Evolutionary conservation across 1,140 invertebrate genomes (phyloP), one percentile per base, ranked within the genome.

Genomic region (Agrypnia vestita): DNA sequence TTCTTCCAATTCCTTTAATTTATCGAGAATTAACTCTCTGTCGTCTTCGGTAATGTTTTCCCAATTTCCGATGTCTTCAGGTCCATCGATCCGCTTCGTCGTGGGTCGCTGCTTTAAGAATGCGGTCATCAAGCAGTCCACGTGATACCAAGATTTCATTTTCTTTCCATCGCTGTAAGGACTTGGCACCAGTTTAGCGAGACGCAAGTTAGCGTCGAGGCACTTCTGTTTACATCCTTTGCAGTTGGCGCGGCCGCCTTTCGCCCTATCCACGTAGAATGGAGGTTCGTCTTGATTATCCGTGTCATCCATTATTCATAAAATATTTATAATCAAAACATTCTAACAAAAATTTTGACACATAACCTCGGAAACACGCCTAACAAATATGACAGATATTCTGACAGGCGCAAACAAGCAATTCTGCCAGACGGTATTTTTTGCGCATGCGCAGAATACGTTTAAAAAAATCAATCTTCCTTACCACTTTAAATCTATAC

Each of bases 131-230:
- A 97, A 86, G 85, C 96, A 98, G 61, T 90, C 86, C 0, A 95
- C 86, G 85, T 97, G 96, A 86, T 94, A 92, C 95, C 95, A 98
- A 73, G 91, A 91, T 85, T 96, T 97, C 95, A 97, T 96, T 82
- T 85, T 84, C 78, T 94, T 94, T 8, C 94, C 94, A n/a, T 94
- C 94, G 15, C 92, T 92, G 85, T 97, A 97, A 0, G 94, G 95
- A 89, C 95, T 97, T 0, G 93, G 84, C 4, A 92, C 91, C 21
- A 96, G 84, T 89, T 96, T 95, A 0, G 93, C 95, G 17, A 97
- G 90, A 74, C 95, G 89, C 47, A 96, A 83, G 53, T 91, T 87
- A 21, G 93, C 94, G 85, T 94, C 93, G 4, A 93, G 91, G 84
- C 96, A 94, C 84, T 95, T 94, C 72, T 92, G 87, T 88, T 97